Base-by-base conservation (phyloP, 2,888 invertebrate genomes). In the Diogma glabrata region DNA sequence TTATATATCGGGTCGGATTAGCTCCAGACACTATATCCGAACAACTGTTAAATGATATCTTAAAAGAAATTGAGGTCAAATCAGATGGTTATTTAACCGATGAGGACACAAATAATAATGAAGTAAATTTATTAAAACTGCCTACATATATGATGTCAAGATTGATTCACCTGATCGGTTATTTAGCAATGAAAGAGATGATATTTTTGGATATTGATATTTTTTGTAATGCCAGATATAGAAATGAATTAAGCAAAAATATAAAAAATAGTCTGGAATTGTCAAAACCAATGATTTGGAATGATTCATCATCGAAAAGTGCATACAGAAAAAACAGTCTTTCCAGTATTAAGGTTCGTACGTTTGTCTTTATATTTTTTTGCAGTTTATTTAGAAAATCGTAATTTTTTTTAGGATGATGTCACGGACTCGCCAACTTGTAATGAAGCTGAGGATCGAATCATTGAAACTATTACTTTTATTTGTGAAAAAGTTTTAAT, bases 401-500 rank as follows among this genome's bases (percentile, higher is more conserved):
- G n/a, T n/a, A n/a, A n/a, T n/a, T n/a, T n/a, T n/a, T n/a, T n/a
- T n/a, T 22, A 47, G 30, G 82, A 84, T 58, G 79, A 81, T 43
- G n/a, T n/a, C n/a, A n/a, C n/a, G n/a, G n/a, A n/a, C n/a, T n/a
- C n/a, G n/a, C n/a, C n/a, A n/a, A n/a, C n/a, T n/a, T n/a, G n/a
- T 5, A 91, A 89, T 5, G 82, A 83, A 40, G 89, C 88, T 0
- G 91, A 91, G 63, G 94, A 95, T 67, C 80, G 80, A 2, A 90
- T 94, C 63, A 87, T 87, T 4, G 93, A 93, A 63, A 82, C 82
- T 63, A 85, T 93, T 48, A 73, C 82, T 57, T 71, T 76, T 50
- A 79, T 86, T 54, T 82, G 87, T 64, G 83, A 84, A 67, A 74
- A 77, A 8, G 76, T 80, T 61, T 51, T 70, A 26, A 52, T 70